Base-by-base conservation (phyloP, 2,888 invertebrate genomes). In the Limenitis camilla region DNA sequence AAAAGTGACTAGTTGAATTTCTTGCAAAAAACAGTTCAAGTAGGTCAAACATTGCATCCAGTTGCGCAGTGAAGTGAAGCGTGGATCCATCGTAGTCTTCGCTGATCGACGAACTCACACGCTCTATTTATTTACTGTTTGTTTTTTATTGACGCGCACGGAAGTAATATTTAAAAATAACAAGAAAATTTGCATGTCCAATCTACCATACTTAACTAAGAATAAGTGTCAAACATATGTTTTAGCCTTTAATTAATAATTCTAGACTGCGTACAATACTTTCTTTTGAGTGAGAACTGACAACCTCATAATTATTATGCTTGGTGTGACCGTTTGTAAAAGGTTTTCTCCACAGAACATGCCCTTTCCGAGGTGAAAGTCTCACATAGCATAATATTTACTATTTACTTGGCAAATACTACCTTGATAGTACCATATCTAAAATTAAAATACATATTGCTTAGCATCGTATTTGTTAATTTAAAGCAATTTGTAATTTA, bases 41-140 rank as follows among this genome's bases (percentile, higher is more conserved):
- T 84, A 64, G 83, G 81, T 80, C 81, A 76, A 68, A 74, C 75
- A 75, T 83, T 85, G 84, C 84, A 80, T 78, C 73, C 81, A 69
- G 71, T 76, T 76, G 77, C 75, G 71, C 63, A 62, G 61, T 61
- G 60, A 74, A 66, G 64, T 76, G 74, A 68, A 72, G 80, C 82
- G 79, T 77, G 68, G 70, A 71, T 68, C 69, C 71, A 68, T 62
- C 71, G 75, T 69, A 64, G 69, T 74, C 76, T 76, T 75, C 72
- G 60, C 72, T 74, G 74, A 71, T 73, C 76, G 75, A 71, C 78
- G 71, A 78, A 75, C 76, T 74, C 68, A 68, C 79, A 83, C 79
- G 82, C 81, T 85, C 82, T 79, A 81, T 78, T 83, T 80, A 66
- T 68, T 19, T 61, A 61, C 67, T 69, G 62, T 66, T 67, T 61